Evolutionary conservation across 1,140 invertebrate genomes (phyloP).

Genomic region (Listronotus oregonensis): DNA sequence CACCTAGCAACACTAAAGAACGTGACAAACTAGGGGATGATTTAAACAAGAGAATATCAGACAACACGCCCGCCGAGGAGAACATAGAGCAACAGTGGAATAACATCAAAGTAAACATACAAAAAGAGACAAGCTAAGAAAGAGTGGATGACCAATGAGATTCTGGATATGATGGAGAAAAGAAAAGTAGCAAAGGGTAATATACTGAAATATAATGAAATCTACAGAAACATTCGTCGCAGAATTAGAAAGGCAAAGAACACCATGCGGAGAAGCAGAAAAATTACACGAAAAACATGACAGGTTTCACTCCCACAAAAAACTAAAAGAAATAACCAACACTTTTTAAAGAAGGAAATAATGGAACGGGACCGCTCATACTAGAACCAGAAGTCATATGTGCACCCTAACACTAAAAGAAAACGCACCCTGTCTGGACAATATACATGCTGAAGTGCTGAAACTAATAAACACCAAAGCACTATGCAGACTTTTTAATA

Average conservation of each 20-base stretch:
- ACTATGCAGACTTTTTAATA: constrained; percentile 20
- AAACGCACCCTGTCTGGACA: constrained; percentile 48
- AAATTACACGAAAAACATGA: background rate
- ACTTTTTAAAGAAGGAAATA: background rate
- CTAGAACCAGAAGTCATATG: constrained; percentile 16
- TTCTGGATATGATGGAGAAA: too few relatives aligned
- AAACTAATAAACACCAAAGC: constrained; percentile 21
- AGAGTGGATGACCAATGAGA: too few relatives aligned
- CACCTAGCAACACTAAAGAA: too few relatives aligned
- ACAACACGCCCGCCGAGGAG: background rate
- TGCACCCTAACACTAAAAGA: constrained; percentile 33
- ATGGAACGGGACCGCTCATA: constrained; percentile 11
- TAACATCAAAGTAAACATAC: too few relatives aligned
- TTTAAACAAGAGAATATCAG: background rate
- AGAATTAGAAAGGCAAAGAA: background rate
- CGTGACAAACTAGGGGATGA: too few relatives aligned
- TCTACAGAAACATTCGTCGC: background rate
- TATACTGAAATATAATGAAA: background rate
- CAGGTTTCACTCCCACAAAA: background rate
- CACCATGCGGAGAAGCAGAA: background rate
- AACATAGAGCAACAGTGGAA: background rate
- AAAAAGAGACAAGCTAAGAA: too few relatives aligned
- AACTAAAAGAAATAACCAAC: constrained; percentile 5
- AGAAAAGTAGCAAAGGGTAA: background rate
- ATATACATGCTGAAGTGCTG: constrained; percentile 44